These are phyloP conservation scores for Anomalospiza imberbis DNA, from an alignment of 2,797 vertebrate species.

Conservation along the genomic window DNA sequence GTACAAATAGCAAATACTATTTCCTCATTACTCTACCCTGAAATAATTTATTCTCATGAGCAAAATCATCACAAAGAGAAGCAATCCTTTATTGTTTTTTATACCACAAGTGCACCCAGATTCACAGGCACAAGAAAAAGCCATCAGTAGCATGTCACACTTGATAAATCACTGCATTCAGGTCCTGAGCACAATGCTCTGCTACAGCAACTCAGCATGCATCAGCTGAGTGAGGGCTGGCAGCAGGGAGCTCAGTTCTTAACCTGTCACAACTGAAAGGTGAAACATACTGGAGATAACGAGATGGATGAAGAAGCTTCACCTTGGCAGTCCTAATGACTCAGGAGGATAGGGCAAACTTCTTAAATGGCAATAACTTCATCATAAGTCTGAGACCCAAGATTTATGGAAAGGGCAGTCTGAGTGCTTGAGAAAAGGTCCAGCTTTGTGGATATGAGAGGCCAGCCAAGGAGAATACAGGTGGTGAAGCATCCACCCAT, in stretches of 20 bases:
- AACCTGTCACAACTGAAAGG: background rate
- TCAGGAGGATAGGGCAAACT: background rate
- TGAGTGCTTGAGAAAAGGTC: background rate
- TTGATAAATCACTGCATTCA: background rate
- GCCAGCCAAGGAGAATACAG: background rate
- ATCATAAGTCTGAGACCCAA: background rate
- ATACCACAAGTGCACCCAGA: background rate
- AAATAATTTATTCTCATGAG: background rate
- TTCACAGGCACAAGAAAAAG: background rate
- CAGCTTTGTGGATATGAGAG: background rate
- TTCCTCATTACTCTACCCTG: background rate
- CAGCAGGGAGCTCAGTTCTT: background rate
- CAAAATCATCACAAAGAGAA: background rate
- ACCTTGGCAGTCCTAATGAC: background rate
- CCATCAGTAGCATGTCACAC: background rate
- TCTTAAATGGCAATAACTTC: background rate
- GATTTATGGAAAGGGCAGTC: background rate
- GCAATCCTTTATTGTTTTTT: background rate
- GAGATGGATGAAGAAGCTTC: background rate
- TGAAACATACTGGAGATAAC: background rate
- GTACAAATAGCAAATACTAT: background rate
- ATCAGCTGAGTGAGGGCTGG: background rate
- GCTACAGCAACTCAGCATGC: background rate
- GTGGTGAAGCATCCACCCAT: rapidly evolving
- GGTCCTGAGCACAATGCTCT: background rate